These are phyloP conservation scores for Synodontis membranacea DNA, from an alignment of 2,113 vertebrate genomes.

Conservation along the genomic window DNA sequence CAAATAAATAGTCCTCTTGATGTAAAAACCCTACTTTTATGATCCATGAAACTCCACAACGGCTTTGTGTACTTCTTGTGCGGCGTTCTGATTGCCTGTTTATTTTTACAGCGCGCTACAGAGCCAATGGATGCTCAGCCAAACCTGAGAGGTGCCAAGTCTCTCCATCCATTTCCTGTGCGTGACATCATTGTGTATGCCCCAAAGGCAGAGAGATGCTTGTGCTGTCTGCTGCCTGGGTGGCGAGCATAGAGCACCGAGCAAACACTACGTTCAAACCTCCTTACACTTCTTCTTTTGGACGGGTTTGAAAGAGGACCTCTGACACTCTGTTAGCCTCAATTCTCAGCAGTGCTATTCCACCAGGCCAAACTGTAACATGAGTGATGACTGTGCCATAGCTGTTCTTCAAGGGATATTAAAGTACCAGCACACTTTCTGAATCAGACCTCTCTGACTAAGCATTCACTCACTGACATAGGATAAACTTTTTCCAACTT, in stretches of 20 bases:
- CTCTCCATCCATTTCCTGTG: conserved; percentile 81
- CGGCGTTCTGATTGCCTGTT: conserved; percentile 95
- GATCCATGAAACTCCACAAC: conserved; percentile 90
- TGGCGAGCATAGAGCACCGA: conserved; percentile 63
- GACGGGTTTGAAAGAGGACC: conserved; percentile 40
- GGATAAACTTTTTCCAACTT: not conserved
- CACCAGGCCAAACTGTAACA: conserved; percentile 27
- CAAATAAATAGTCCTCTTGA: conserved; percentile 92
- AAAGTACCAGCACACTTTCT: not conserved
- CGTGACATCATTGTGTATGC: conserved; percentile 88
- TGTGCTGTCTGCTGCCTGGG: conserved; percentile 76
- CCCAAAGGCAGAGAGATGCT: conserved; percentile 72
- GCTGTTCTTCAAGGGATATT: conserved; percentile 13
- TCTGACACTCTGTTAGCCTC: conserved; percentile 37
- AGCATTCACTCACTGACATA: conserved; percentile 3
- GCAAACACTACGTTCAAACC: conserved; percentile 33
- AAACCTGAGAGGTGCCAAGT: conserved; percentile 82
- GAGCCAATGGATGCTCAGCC: conserved; percentile 84
- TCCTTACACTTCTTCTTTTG: conserved; percentile 43
- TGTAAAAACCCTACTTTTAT: conserved; percentile 95
- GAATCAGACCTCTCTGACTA: conserved; percentile 19
- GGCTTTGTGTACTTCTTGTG: conserved; percentile 89
- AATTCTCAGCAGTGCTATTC: conserved; percentile 22
- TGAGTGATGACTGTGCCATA: conserved; percentile 24
- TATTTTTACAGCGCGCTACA: conserved; percentile 86